phyloP scores from a whole-genome alignment of 2,113 vertebrate species.

The Lycaon pictus region DNA sequence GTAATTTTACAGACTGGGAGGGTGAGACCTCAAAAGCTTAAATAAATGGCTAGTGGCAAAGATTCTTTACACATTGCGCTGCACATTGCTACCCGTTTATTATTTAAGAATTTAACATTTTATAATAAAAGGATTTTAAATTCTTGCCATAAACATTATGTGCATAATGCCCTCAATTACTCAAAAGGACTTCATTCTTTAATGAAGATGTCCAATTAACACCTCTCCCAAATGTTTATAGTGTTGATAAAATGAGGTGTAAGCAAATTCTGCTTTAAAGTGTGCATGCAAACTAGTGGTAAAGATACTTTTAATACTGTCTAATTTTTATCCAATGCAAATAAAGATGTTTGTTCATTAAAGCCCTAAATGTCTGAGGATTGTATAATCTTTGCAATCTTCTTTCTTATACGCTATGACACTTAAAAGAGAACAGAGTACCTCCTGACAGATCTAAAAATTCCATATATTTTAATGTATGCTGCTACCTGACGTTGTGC shows the following conservation, averaged over 20 bases:
- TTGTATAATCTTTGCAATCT: neutral
- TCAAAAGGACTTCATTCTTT: neutral
- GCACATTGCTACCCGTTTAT: neutral
- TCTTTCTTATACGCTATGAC: neutral
- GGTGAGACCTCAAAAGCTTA: neutral
- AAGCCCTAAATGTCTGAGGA: neutral
- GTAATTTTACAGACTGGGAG: neutral
- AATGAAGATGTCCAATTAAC: neutral
- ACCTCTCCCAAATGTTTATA: neutral
- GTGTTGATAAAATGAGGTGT: neutral
- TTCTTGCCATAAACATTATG: neutral
- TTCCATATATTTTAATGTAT: constrained; percentile 63
- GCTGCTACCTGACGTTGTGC: neutral
- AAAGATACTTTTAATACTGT: neutral
- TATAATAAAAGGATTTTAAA: neutral
- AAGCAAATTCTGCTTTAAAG: accelerated
- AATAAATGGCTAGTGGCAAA: neutral
- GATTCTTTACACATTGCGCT: neutral
- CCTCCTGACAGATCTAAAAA: constrained; percentile 32
- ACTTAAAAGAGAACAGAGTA: neutral
- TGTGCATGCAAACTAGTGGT: neutral
- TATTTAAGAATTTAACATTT: constrained; percentile 23
- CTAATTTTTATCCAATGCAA: neutral
- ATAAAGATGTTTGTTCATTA: neutral
- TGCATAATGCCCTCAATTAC: neutral